phyloP scores from a whole-genome alignment of 1,140 invertebrate genomes.

The Hyles vespertilio region DNA sequence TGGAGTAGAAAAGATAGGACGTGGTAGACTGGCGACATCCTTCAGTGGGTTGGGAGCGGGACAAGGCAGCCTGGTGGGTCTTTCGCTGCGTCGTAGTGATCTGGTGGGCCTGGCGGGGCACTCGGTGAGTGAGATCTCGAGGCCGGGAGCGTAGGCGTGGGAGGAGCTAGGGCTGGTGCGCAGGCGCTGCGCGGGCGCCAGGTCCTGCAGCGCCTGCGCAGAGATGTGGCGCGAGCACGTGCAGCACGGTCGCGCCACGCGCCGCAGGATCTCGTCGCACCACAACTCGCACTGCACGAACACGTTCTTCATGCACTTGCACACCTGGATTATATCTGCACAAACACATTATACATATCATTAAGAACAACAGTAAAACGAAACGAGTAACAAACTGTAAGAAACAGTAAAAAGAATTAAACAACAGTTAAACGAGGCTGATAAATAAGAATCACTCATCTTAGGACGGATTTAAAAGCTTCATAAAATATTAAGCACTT shows the following conservation, averaged over 20 bases:
- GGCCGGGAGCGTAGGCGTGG: slow-evolving; percentile 28
- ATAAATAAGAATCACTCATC: too few species aligned
- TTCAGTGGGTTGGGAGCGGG: slow-evolving; percentile 28
- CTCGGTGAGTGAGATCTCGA: slow-evolving; percentile 39
- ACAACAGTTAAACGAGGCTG: not conserved
- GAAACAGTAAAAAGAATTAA: not conserved
- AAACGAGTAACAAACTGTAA: not conserved
- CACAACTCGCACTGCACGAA: slow-evolving; percentile 63
- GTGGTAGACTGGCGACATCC: slow-evolving; percentile 32
- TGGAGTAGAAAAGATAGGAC: slow-evolving; percentile 46
- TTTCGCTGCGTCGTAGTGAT: slow-evolving; percentile 5
- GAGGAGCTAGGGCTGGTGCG: slow-evolving; percentile 25
- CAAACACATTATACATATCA: not conserved
- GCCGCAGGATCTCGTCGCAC: slow-evolving; percentile 56
- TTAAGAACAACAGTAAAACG: not conserved
- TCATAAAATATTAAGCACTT: slow-evolving; percentile 16
- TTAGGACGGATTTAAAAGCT: not conserved
- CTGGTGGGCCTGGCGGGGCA: slow-evolving; percentile 32
- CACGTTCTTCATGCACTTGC: slow-evolving; percentile 66
- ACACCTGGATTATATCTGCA: slow-evolving; percentile 54
- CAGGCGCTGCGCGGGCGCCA: slow-evolving; percentile 29
- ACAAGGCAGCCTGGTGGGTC: slow-evolving; percentile 20
- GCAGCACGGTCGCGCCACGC: slow-evolving; percentile 47
- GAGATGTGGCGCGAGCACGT: slow-evolving; percentile 52
- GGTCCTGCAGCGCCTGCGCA: slow-evolving; percentile 38